These are phyloP conservation scores for Dipodomys spectabilis DNA, from an alignment of 2,113 vertebrate genomes.

Conservation along the genomic window DNA sequence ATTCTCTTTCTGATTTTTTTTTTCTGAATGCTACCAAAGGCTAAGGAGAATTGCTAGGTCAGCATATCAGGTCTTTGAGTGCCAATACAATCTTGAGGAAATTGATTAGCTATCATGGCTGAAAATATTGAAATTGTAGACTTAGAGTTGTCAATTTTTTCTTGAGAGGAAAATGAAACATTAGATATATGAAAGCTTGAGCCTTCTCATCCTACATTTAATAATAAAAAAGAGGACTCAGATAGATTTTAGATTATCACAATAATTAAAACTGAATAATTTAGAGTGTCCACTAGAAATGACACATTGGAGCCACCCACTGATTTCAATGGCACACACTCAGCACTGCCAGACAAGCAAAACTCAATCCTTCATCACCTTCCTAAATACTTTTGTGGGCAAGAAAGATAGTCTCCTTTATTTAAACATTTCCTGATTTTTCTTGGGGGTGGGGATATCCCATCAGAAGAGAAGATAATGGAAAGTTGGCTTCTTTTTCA, in stretches of 20 bases:
- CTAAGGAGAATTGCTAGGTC: not conserved
- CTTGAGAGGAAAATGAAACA: constrained; percentile 9
- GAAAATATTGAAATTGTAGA: constrained; percentile 44
- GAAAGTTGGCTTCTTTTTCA: not conserved
- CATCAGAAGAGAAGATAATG: not conserved
- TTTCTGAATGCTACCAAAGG: constrained; percentile 28
- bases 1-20: not conserved
- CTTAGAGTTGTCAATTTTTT: constrained; percentile 35
- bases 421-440: not conserved
- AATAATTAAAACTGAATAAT: not conserved
- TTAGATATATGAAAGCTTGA: not conserved
- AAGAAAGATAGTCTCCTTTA: not conserved
- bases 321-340: not conserved
- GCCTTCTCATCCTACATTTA: not conserved
- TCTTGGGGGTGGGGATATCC: not conserved
- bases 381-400: not conserved
- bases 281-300: not conserved
- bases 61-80: constrained; percentile 1
- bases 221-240: not conserved
- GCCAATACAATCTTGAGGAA: constrained; percentile 18
- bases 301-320: not conserved
- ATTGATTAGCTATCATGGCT: constrained; percentile 21
- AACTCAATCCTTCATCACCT: not conserved
- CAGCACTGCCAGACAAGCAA: not conserved
- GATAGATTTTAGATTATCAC: constrained; percentile 27